These are phyloP conservation scores for Tolypeutes matacus DNA, from an alignment of 2,797 vertebrate genomes.

Conservation along the genomic window DNA sequence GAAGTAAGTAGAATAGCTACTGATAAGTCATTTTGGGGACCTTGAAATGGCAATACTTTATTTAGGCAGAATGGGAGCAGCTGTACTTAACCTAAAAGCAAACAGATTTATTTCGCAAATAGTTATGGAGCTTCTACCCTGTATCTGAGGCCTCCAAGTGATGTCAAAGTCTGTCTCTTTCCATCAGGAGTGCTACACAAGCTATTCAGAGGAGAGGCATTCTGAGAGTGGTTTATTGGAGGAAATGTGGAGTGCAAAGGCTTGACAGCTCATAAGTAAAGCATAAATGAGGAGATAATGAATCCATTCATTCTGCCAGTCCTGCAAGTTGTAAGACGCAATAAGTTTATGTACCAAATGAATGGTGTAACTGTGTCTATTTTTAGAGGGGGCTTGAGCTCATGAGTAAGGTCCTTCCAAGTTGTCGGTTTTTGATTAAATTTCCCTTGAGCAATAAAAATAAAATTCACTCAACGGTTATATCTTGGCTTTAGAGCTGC, in stretches of 20 bases:
- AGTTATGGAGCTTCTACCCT: constrained; percentile 33
- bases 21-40: constrained; percentile 58
- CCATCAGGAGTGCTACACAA: constrained; percentile 44
- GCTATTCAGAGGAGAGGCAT: constrained; percentile 54
- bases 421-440: constrained; percentile 74
- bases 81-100: constrained; percentile 34
- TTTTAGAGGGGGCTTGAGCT: constrained; percentile 76
- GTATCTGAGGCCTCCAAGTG: constrained; percentile 16
- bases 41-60: constrained; percentile 68
- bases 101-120: constrained; percentile 61
- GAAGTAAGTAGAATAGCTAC: constrained; percentile 67
- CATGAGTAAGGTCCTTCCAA: constrained; percentile 75
- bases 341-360: constrained; percentile 75
- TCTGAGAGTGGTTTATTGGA: constrained; percentile 64
- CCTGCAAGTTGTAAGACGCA: constrained; percentile 65
- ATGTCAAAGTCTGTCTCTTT: constrained; percentile 46
- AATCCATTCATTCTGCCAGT: constrained; percentile 71
- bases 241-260: constrained; percentile 63
- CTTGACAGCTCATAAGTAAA: constrained; percentile 68
- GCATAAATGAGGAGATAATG: constrained; percentile 72
- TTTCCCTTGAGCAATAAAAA: constrained; percentile 75
- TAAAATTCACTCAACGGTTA: constrained; percentile 72
- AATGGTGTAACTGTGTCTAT: constrained; percentile 79
- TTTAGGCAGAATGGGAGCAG: constrained; percentile 60
- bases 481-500: constrained; percentile 65